Conservation (phyloP, 2,888 invertebrate species). For the Lasioglossum marginatum region DNA sequence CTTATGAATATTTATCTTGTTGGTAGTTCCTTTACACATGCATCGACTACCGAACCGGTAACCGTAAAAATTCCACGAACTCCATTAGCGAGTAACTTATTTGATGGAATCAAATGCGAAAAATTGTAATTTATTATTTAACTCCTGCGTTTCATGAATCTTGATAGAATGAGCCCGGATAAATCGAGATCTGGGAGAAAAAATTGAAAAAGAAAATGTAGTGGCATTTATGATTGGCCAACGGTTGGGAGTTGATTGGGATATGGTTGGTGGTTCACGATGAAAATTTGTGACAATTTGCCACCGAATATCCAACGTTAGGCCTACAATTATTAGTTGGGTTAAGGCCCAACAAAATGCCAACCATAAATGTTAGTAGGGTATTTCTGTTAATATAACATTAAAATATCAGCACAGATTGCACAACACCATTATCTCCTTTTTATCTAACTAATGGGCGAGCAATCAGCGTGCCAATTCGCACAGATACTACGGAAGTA, state of each 20-base stretch:
- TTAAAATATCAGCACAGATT: background rate
- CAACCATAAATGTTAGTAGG: too few species aligned
- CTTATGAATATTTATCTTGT: slow-evolving; percentile 8
- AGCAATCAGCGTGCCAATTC: background rate
- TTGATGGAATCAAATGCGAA: background rate
- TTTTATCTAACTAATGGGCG: background rate
- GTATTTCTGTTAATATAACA: background rate
- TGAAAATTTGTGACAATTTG: too few species aligned
- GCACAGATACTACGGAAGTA: slow-evolving; percentile 8
- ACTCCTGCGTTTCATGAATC: background rate
- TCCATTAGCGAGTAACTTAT: background rate
- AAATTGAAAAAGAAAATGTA: too few species aligned
- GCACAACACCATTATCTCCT: background rate
- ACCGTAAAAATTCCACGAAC: background rate
- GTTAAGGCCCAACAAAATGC: too few species aligned
- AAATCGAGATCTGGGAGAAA: too few species aligned
- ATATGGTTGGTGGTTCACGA: too few species aligned
- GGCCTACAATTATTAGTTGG: too few species aligned
- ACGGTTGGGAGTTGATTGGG: too few species aligned
- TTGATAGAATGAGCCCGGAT: background rate
- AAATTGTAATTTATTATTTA: background rate
- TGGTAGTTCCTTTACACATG: background rate
- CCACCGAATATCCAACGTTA: too few species aligned
- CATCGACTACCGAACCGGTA: background rate
- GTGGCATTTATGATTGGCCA: too few species aligned